Base-by-base conservation (phyloP, 2,113 vertebrate species). In the Mugil cephalus region DNA sequence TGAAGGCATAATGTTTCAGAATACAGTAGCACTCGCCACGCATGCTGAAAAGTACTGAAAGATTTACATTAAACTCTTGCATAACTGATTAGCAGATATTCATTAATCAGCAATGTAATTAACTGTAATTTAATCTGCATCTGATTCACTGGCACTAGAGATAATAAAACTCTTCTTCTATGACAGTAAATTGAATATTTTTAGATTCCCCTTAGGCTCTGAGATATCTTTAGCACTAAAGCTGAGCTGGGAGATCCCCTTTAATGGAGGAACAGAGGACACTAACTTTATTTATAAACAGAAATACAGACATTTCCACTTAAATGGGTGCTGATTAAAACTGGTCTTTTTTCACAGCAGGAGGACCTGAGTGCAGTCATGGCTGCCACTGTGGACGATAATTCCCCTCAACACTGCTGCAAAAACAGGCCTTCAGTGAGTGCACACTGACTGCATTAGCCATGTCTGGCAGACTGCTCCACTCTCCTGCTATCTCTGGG, bases 381-480 rank as follows among this genome's bases (percentile, higher is more conserved):
- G 69, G 62, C 50, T 35, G 69, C 74, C 58, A 66, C 38, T 19
- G 56, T 85, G 73, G 64, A 70, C 69, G 76, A 83, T 83, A 79
- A 82, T 73, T 30, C 24, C 69, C 69, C 48, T 54, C 51, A 70
- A 56, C 58, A 56, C 11, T 38, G 53, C 82, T 53, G 50, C 53
- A 77, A 58, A 52, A 58, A 52, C 70, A 76, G 85, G 38, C 39
- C 50, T 54, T 63, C 51, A 68, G 56, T 67, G 54, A 83, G 74
- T 64, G 79, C 43, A 74, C 42, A 48, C 11, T 69, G 67, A 72
- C 80, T 83, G 70, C 79, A 86, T 86, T 78, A 88, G 46, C 59
- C 9, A 24, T 15, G 21, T 67, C 74, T 77, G 53, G 30, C 66
- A 86, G 67, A 67, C 70, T 21, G 61, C 76, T 78, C 67, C 48